Percentiles rank a stretch among this genome's conserved stretches.
These are phyloP conservation scores for Sebastes steindachneri DNA, from an alignment of 2,797 vertebrate genomes.

Conservation along the genomic window DNA sequence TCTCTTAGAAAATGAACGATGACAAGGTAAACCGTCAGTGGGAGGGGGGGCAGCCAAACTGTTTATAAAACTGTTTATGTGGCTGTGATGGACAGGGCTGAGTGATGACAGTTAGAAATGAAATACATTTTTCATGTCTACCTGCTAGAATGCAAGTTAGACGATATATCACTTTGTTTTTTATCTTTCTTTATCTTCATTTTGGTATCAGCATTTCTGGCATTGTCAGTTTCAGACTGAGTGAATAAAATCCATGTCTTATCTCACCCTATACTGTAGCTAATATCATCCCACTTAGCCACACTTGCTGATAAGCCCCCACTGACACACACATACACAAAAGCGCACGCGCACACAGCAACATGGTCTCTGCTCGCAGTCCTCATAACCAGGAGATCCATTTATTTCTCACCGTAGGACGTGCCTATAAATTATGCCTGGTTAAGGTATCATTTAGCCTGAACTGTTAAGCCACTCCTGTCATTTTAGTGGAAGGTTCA, in stretches of 20 bases:
- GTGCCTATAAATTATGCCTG: conserved; percentile 80
- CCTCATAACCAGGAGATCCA: conserved; percentile 65
- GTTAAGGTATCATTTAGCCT: conserved; percentile 82
- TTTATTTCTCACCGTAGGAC: conserved; percentile 76
- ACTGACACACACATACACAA: conserved; percentile 7
- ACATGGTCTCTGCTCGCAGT: conserved; percentile 43
- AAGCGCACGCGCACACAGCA: conserved; percentile 11
- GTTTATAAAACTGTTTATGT: conserved; percentile 70
- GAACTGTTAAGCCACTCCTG: conserved; percentile 77
- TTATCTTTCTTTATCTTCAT: neutral
- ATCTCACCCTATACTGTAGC: conserved; percentile 10
- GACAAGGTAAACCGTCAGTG: conserved; percentile 60
- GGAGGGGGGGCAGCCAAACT: conserved; percentile 55
- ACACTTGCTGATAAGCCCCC: conserved; percentile 87
- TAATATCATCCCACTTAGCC: conserved; percentile 56
- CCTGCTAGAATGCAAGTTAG: conserved; percentile 35
- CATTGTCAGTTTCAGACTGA: conserved; percentile 8
- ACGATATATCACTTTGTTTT: conserved; percentile 20
- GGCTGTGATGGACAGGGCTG: conserved; percentile 66
- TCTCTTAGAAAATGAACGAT: conserved; percentile 64
- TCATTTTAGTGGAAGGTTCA: conserved; percentile 82
- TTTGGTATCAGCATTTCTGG: neutral
- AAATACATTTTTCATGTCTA: conserved; percentile 55
- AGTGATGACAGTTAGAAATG: conserved; percentile 57
- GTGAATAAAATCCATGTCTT: neutral